phyloP scores from a whole-genome alignment of 2,797 vertebrate genomes.

The Myotis daubentonii region DNA sequence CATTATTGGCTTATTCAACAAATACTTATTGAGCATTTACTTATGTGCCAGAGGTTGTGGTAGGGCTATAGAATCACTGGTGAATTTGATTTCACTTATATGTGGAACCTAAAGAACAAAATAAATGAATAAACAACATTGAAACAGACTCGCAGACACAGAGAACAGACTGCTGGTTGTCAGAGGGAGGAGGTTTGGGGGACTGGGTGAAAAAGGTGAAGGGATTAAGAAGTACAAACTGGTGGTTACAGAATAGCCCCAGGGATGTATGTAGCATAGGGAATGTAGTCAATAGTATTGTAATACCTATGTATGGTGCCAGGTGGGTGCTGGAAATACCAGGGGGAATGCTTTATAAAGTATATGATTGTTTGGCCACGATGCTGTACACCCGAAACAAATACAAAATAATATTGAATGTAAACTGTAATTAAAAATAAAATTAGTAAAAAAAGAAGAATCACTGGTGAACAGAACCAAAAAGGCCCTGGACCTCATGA shows the following conservation, averaged over 20 bases:
- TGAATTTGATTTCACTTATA: neutral
- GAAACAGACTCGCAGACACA: neutral
- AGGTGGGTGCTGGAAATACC: neutral
- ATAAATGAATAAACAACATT: neutral
- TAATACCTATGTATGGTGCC: neutral
- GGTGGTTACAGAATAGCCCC: neutral
- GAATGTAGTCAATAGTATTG: neutral
- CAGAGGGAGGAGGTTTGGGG: neutral
- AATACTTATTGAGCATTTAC: slow-evolving; percentile 1
- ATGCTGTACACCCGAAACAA: neutral
- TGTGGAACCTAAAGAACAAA: neutral
- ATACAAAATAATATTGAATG: neutral
- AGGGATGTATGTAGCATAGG: neutral
- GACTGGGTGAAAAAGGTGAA: neutral
- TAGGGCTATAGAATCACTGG: neutral
- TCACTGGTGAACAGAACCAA: neutral
- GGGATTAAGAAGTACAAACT: neutral
- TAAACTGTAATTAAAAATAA: neutral
- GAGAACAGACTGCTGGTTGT: neutral
- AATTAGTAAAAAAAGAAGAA: neutral
- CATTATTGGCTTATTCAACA: slow-evolving; percentile 1
- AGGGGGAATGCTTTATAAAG: neutral
- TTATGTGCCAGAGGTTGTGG: neutral
- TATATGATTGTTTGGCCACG: neutral
- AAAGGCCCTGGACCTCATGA: neutral